phyloP scores from a whole-genome alignment of 2,888 invertebrate species.

The Polydrusus tereticollis region DNA sequence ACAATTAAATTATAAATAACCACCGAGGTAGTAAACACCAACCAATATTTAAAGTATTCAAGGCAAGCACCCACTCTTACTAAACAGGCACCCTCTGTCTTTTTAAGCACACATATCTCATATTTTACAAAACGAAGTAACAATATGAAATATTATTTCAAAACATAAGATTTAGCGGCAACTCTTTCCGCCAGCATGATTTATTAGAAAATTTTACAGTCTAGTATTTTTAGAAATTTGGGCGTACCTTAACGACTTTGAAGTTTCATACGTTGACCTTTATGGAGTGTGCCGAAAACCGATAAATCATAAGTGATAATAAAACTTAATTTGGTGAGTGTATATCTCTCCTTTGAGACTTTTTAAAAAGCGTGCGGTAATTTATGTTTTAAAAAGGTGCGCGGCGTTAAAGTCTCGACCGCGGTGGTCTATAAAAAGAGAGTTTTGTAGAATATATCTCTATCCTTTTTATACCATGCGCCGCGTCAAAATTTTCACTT shows the following conservation, averaged over 20 bases:
- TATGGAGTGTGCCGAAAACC: slow-evolving; percentile 38
- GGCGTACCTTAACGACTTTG: slow-evolving; percentile 34
- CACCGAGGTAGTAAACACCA: too few species aligned
- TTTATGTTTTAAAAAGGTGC: slow-evolving; percentile 17
- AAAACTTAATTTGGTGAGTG: slow-evolving; percentile 45
- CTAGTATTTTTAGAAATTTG: slow-evolving; percentile 35
- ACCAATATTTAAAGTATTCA: too few species aligned
- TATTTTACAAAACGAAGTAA: not conserved
- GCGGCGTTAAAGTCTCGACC: not conserved
- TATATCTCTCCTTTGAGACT: slow-evolving; percentile 32
- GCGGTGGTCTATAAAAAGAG: slow-evolving; percentile 16
- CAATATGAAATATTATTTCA: not conserved
- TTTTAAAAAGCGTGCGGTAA: slow-evolving; percentile 38
- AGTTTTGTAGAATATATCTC: too few species aligned
- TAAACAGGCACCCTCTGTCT: too few species aligned
- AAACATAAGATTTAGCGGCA: not conserved
- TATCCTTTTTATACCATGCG: not conserved
- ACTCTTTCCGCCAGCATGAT: slow-evolving; percentile 17
- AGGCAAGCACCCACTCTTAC: too few species aligned
- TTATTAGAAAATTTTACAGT: slow-evolving; percentile 17
- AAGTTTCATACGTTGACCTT: slow-evolving; percentile 27
- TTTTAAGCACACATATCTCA: not conserved
- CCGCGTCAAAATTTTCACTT: too few species aligned
- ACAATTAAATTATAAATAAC: too few species aligned
- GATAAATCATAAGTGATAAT: slow-evolving; percentile 43